phyloP scores from a whole-genome alignment of 2,113 vertebrate species.

The Crotophaga sulcirostris region DNA sequence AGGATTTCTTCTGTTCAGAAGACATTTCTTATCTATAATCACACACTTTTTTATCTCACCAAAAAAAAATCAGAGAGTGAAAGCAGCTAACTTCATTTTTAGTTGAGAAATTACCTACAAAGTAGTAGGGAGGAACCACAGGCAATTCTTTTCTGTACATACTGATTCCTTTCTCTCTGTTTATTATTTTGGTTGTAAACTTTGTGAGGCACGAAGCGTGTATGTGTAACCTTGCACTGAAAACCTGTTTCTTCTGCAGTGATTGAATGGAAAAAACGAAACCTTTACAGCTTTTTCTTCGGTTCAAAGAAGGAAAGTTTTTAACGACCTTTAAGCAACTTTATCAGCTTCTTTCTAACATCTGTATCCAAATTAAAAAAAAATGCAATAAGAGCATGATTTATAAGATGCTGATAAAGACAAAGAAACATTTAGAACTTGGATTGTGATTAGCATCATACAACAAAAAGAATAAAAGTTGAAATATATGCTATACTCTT shows the following conservation, averaged over 20 bases:
- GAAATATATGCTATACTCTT: neutral
- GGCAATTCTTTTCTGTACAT: neutral
- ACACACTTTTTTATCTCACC: neutral
- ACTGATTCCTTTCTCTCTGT: neutral
- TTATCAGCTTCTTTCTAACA: neutral
- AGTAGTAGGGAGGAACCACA: neutral
- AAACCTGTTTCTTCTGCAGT: neutral
- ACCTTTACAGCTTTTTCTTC: neutral
- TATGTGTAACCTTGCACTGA: neutral
- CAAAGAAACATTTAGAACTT: neutral
- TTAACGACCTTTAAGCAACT: neutral
- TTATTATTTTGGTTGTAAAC: slow-evolving; percentile 6
- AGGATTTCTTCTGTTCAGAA: neutral
- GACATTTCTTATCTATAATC: neutral
- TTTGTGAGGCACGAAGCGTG: neutral
- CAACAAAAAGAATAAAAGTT: neutral
- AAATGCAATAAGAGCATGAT: neutral
- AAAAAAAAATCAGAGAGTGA: neutral
- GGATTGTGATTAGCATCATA: neutral
- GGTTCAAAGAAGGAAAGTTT: neutral
- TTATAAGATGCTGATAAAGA: neutral
- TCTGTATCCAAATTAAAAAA: neutral
- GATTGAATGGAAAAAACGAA: neutral
- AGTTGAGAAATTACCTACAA: neutral
- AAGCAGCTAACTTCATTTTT: neutral